Evolutionary conservation across 2,797 vertebrate genomes (phyloP).

Genomic region (Gallirallus australis): DNA sequence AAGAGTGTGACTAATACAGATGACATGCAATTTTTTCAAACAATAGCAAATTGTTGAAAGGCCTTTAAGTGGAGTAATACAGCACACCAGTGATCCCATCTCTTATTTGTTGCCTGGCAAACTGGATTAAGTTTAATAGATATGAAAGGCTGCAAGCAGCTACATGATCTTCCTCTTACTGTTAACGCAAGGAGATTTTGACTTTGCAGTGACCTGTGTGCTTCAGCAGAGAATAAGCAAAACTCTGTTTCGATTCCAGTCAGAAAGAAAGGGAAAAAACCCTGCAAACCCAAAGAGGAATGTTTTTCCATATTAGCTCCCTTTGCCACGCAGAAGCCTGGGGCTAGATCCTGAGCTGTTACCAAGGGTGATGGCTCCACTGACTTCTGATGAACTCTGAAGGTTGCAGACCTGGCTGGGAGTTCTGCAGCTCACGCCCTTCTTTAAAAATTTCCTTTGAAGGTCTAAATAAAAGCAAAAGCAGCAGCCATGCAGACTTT

Average conservation of each 20-base stretch:
- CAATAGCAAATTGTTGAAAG: constrained; percentile 1
- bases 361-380: not conserved
- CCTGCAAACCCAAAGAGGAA: not conserved
- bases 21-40: not conserved
- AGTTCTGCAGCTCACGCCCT: not conserved
- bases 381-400: not conserved
- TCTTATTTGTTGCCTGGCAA: constrained; percentile 2
- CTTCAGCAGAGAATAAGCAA: not conserved
- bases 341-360: not conserved
- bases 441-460: not conserved
- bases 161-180: not conserved
- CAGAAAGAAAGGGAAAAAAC: not conserved
- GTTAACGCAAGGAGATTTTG: not conserved
- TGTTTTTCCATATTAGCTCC: not conserved
- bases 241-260: not conserved
- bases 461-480: not conserved
- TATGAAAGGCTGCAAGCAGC: not conserved
- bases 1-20: constrained; percentile 2
- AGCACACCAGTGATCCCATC: not conserved
- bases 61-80: not conserved
- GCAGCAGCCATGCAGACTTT: not conserved
- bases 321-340: not conserved
- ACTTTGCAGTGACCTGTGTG: not conserved
- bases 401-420: not conserved
- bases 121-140: constrained; percentile 9